Percentiles rank a stretch among this genome's conserved stretches.
phyloP scores from a whole-genome alignment of 2,888 invertebrate species.

The Gerris lacustris region DNA sequence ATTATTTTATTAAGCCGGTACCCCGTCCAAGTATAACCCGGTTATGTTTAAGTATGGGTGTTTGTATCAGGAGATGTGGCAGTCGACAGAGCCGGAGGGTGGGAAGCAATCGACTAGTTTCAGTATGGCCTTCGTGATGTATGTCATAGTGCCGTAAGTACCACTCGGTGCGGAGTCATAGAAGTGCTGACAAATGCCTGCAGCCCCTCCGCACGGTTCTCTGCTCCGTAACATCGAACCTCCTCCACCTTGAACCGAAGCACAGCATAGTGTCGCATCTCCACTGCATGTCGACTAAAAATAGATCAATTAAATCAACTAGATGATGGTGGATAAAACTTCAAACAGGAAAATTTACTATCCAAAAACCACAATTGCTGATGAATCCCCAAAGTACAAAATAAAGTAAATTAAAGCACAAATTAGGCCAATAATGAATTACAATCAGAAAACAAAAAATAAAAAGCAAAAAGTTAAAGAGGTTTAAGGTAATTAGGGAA shows the following conservation, averaged over 20 bases:
- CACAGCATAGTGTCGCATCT: constrained; percentile 88
- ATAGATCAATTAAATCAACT: constrained; percentile 21
- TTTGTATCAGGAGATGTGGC: constrained; percentile 45
- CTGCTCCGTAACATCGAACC: constrained; percentile 47
- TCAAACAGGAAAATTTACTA: no score
- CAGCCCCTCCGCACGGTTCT: constrained; percentile 79
- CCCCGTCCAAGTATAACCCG: no score
- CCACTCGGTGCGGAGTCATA: constrained; percentile 98
- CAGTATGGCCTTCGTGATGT: constrained; percentile 75
- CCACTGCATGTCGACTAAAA: constrained; percentile 71
- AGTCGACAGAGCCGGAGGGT: constrained; percentile 65
- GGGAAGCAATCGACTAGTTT: constrained; percentile 61
- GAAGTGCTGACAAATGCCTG: constrained; percentile 90
- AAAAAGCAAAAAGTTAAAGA: no score
- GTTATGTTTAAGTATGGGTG: no score
- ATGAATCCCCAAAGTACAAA: no score
- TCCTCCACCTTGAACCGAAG: constrained; percentile 53
- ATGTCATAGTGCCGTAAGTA: constrained; percentile 94
- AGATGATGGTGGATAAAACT: not conserved
- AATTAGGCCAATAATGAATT: no score
- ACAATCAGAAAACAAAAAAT: no score
- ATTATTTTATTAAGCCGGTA: no score
- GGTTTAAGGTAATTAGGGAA: no score
- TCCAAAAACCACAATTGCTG: no score
- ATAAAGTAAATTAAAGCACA: no score